Conservation (phyloP, 2,888 invertebrate species). For the Auanema sp. region DNA sequence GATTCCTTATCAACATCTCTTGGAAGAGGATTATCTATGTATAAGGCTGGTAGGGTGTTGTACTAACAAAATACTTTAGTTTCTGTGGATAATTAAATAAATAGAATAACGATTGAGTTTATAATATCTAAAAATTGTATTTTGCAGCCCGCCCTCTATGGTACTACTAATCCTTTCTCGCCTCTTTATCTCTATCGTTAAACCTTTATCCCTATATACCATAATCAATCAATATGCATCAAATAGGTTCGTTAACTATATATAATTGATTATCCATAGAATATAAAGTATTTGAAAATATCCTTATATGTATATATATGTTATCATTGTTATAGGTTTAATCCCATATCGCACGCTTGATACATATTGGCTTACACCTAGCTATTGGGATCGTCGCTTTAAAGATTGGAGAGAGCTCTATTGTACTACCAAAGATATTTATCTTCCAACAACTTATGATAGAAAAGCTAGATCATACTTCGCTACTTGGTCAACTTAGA, state of each 20-base stretch:
- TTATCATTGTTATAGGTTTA: constrained; percentile 33
- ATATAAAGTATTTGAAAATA: background rate
- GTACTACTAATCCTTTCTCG: constrained; percentile 48
- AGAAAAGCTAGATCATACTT: constrained; percentile 45
- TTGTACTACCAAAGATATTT: constrained; percentile 32
- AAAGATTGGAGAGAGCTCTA: constrained; percentile 49
- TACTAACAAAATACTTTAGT: background rate
- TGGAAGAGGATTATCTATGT: constrained; percentile 45
- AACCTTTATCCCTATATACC: constrained; percentile 21
- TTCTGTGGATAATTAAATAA: background rate
- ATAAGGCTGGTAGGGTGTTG: constrained; percentile 41
- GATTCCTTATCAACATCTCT: constrained; percentile 45
- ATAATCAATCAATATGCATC: background rate
- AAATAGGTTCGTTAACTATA: background rate
- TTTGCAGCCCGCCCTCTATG: constrained; percentile 36
- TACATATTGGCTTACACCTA: constrained; percentile 53
- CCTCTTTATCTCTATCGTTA: constrained; percentile 42
- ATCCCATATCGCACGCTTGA: constrained; percentile 49
- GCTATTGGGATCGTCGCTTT: constrained; percentile 53
- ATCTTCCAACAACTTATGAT: constrained; percentile 41
- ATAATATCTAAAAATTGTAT: constrained; percentile 13
- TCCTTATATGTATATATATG: background rate
- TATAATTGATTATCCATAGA: background rate
- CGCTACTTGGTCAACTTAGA: constrained; percentile 37
- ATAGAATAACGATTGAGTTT: background rate